A percentile compares a stretch with the other conserved stretches of the same genome.
Conservation (phyloP, 2,797 vertebrate species). For the Lateolabrax maculatus region DNA sequence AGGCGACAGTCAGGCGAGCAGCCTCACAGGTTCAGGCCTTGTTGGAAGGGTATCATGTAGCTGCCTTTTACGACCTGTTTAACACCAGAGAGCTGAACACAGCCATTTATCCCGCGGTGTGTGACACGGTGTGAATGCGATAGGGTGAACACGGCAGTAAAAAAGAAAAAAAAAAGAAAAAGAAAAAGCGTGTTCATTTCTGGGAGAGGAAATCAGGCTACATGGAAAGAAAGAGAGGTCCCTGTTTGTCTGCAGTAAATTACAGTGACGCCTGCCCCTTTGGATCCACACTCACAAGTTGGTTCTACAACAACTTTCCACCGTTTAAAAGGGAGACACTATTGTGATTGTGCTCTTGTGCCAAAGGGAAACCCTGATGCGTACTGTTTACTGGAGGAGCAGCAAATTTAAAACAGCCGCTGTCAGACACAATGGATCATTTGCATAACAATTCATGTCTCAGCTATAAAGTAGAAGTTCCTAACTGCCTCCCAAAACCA, state of each 20-base stretch:
- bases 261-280: constrained; percentile 53
- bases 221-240: constrained; percentile 72
- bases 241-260: constrained; percentile 71
- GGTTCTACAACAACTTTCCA: constrained; percentile 67
- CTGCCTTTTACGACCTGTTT: constrained; percentile 84
- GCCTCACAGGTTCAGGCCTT: constrained; percentile 74
- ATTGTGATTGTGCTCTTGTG: constrained; percentile 55
- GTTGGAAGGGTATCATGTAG: constrained; percentile 79
- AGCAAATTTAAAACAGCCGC: constrained; percentile 46
- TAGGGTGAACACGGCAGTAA: constrained; percentile 62
- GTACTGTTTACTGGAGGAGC: constrained; percentile 42
- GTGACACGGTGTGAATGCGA: constrained; percentile 67
- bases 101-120: constrained; percentile 70
- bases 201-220: constrained; percentile 66
- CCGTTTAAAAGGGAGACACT: constrained; percentile 53
- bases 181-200: constrained; percentile 65
- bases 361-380: constrained; percentile 62
- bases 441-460: constrained; percentile 47
- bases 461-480: constrained; percentile 24
- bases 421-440: constrained; percentile 28
- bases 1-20: constrained; percentile 76
- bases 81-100: constrained; percentile 79
- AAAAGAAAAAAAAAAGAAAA: constrained; percentile 37
- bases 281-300: constrained; percentile 45
- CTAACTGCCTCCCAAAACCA: constrained; percentile 25